Evolutionary conservation across 2,888 invertebrate genomes (phyloP).

Genomic region (Spisula solida): DNA sequence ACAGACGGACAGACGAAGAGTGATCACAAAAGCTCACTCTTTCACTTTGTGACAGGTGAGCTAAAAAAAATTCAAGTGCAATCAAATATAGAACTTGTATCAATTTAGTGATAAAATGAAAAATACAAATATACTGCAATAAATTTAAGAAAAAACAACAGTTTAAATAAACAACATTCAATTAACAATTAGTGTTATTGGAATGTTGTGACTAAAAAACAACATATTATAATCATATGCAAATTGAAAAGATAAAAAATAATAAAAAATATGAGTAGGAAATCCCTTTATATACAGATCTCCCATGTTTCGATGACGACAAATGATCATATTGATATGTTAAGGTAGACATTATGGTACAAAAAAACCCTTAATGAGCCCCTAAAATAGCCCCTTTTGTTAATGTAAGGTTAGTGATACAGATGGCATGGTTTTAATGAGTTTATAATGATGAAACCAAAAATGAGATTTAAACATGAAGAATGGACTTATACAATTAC

Average conservation of each 20-base stretch:
- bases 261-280: conserved; percentile 27
- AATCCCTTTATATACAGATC: neutral
- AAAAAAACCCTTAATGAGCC: neutral
- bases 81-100: neutral
- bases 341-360: conserved; percentile 1
- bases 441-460: conserved; percentile 9
- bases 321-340: conserved; percentile 38
- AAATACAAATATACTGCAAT: neutral
- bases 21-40: no score
- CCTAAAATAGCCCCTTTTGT: conserved; percentile 13
- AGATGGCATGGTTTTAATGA: neutral
- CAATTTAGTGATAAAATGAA: neutral
- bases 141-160: conserved; percentile 19
- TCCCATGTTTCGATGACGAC: conserved; percentile 33
- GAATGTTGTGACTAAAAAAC: conserved; percentile 8
- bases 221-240: conserved; percentile 9
- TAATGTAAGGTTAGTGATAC: neutral
- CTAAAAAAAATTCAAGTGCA: neutral
- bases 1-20: no score
- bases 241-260: conserved; percentile 36
- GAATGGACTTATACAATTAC: neutral
- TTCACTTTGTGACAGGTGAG: no score
- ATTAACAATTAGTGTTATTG: conserved; percentile 25
- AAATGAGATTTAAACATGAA: conserved; percentile 23
- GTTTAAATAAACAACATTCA: conserved; percentile 35